Evolutionary conservation across 2,888 invertebrate species (phyloP), one percentile per base, ranked within the genome.

Genomic region (Nomada ruficornis): DNA sequence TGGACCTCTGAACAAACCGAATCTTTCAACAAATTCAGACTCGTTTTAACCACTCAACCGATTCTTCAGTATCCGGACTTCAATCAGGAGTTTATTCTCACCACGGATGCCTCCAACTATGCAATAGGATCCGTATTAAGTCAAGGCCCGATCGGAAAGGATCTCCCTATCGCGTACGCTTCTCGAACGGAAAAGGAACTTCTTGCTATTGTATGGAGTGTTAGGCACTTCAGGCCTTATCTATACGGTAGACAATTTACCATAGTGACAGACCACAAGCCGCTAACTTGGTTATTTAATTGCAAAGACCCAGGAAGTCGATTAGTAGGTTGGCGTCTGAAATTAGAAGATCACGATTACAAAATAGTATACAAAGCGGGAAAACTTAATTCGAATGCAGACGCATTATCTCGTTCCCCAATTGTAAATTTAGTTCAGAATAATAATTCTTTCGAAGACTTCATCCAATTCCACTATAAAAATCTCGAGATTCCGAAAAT

Each of bases 281-380:
- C 75, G 2, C 10, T 74, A 3, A 65, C 67, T 7, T 75, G 75
- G 75, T 10, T 75, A 26, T 75, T 75, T 13, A 75, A 75, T 60
- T 75, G 73, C 20, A 81, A 81, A 23, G 77, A 81, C 4, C 73
- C 77, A 23, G 52, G 70, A 23, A 73, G 62, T 0, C 29, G 77
- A 15, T n/a, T 81, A 29, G 63, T 77, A 64, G 59, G 77, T 44
- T 81, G 81, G 77, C 57, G 71, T 44, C 11, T 81, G 7, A 77
- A 59, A 52, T 36, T 83, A 42, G 55, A 52, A 0, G 80, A 83
- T 20, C 65, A 83, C 11, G 15, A 23, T 47, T 70, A 70, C 20
- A 70, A 50, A 47, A 70, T 70, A 52, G 44, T 63, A 2, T 29
- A 29, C 63, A 63, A 71, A 26, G 62, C 13, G 18, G 64, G 73